A percentile compares a stretch with the other conserved stretches of the same genome.
phyloP scores from a whole-genome alignment of 1,140 invertebrate genomes.

The Mylabris phalerata region DNA sequence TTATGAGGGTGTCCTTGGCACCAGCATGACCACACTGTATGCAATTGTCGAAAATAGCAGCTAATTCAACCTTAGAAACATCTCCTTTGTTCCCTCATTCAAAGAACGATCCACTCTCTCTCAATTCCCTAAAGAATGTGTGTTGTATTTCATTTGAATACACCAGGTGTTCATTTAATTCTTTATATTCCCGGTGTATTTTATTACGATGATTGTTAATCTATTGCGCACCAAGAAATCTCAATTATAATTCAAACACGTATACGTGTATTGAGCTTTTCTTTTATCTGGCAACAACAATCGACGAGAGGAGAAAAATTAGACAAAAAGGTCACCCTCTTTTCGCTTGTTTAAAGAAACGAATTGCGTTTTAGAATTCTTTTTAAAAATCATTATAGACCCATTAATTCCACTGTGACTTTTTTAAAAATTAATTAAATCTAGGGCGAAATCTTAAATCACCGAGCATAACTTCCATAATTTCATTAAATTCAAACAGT shows the following conservation, averaged over 20 bases:
- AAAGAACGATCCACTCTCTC: neutral
- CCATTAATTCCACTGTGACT: neutral
- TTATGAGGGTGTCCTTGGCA: slow-evolving; percentile 11
- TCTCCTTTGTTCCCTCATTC: too few species aligned
- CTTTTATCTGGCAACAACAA: neutral
- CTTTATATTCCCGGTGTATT: slow-evolving; percentile 9
- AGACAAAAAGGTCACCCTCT: neutral
- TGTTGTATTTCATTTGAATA: slow-evolving; percentile 2
- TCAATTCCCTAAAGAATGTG: neutral
- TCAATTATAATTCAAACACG: neutral
- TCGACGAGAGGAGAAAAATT: neutral
- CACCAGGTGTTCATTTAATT: slow-evolving; percentile 12
- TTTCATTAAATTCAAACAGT: slow-evolving; percentile 15
- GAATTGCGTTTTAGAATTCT: too few species aligned
- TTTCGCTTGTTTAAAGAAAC: too few species aligned
- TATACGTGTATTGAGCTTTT: neutral
- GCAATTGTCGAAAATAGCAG: slow-evolving; percentile 3
- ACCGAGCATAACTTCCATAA: slow-evolving; percentile 8
- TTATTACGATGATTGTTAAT: slow-evolving; percentile 5
- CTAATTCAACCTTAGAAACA: slow-evolving; percentile 3
- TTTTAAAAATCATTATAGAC: neutral
- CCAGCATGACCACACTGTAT: slow-evolving; percentile 2
- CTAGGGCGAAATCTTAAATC: slow-evolving; percentile 4
- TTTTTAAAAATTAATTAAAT: slow-evolving; percentile 11
- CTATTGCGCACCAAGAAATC: too few species aligned